phyloP scores from a whole-genome alignment of 2,797 vertebrate species.

The Parambassis ranga region DNA sequence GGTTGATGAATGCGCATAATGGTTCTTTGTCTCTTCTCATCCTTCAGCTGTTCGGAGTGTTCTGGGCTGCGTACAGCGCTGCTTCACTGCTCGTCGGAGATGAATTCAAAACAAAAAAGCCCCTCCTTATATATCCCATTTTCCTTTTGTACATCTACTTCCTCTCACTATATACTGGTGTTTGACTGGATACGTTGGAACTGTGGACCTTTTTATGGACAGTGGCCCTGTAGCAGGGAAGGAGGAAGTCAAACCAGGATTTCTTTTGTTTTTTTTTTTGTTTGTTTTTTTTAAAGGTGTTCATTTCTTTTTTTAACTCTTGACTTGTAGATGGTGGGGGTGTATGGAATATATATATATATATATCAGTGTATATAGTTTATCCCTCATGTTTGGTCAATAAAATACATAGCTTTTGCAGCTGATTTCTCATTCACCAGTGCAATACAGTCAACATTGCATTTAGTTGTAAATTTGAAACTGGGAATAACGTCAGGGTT shows the following conservation, averaged over 20 bases:
- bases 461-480: background rate
- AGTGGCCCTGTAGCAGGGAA: slow-evolving; percentile 32
- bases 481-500: slow-evolving; percentile 1
- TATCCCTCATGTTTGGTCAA: slow-evolving; percentile 80
- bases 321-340: slow-evolving; percentile 39
- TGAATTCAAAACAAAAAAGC: slow-evolving; percentile 99
- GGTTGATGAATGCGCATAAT: background rate
- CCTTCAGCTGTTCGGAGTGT: slow-evolving; percentile 92
- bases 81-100: slow-evolving; percentile 97
- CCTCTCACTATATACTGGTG: slow-evolving; percentile 97
- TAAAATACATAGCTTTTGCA: slow-evolving; percentile 81
- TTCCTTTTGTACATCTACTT: slow-evolving; percentile 99
- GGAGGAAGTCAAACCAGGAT: slow-evolving; percentile 21
- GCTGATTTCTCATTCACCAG: slow-evolving; percentile 44
- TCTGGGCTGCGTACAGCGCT: slow-evolving; percentile 99
- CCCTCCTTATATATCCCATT: slow-evolving; percentile 98
- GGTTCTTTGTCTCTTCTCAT: background rate
- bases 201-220: slow-evolving; percentile 66
- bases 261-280: too few species aligned
- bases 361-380: slow-evolving; percentile 86
- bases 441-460: slow-evolving; percentile 12
- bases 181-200: slow-evolving; percentile 78
- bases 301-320: slow-evolving; percentile 53
- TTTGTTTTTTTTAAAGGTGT: slow-evolving; percentile 41
- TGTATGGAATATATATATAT: slow-evolving; percentile 57